Evolutionary conservation across 64 coral and sea anemone species (phyloP).

Genomic region (Catalaphyllia jardinei): DNA sequence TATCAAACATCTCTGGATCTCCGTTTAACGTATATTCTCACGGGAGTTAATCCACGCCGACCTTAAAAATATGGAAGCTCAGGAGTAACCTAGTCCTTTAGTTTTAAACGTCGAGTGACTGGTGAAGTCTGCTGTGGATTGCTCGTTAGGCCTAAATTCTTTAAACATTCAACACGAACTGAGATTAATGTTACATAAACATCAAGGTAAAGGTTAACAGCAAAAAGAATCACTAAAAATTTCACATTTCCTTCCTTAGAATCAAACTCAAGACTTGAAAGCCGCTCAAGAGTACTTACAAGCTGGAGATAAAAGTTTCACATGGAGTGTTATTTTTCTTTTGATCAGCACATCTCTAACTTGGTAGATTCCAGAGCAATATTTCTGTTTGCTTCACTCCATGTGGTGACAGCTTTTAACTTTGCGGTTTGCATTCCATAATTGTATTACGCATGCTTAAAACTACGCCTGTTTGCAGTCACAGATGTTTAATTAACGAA

Average conservation of each 20-base stretch:
- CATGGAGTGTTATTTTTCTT: no score
- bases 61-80: background rate
- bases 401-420: slow-evolving; percentile 1
- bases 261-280: background rate
- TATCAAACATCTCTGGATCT: background rate
- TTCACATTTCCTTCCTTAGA: background rate
- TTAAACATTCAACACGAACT: slow-evolving; percentile 7
- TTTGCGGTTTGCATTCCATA: slow-evolving; percentile 1
- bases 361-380: background rate
- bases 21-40: background rate
- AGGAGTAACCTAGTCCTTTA: background rate
- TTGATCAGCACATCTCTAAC: slow-evolving; percentile 26
- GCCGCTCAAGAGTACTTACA: background rate
- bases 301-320: background rate
- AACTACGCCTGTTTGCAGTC: background rate
- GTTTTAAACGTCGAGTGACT: background rate
- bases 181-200: background rate
- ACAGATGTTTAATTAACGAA: background rate
- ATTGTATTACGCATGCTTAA: slow-evolving; percentile 29
- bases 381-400: background rate
- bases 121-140: background rate
- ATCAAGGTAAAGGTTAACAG: background rate
- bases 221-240: background rate
- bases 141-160: background rate
- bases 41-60: background rate